Conservation (phyloP, 2,797 vertebrate genomes). For the Enteromius anoplus region DNA sequence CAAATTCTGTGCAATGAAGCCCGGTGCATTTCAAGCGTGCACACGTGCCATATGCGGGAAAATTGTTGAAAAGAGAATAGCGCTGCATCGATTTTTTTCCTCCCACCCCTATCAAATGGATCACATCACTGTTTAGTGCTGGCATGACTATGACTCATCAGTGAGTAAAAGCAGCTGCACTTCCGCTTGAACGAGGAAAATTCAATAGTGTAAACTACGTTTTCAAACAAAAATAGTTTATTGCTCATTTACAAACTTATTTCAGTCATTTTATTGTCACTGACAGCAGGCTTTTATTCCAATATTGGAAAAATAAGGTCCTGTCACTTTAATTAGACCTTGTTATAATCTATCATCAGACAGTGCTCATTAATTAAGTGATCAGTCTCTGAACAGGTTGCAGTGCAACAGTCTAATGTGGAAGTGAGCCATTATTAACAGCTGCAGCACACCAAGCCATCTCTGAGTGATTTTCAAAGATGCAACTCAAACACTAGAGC, state of each 20-base stretch:
- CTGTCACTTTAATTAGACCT: slow-evolving; percentile 46
- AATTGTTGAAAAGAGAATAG: no score
- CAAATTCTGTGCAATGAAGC: no score
- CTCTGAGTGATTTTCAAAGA: slow-evolving; percentile 22
- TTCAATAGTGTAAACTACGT: background rate
- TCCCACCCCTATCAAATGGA: background rate
- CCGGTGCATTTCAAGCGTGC: accelerated
- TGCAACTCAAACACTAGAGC: slow-evolving; percentile 7
- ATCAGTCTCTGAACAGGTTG: slow-evolving; percentile 46
- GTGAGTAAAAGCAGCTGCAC: background rate
- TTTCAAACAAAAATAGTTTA: background rate
- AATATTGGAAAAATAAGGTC: slow-evolving; percentile 41
- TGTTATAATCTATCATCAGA: slow-evolving; percentile 42
- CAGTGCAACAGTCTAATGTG: slow-evolving; percentile 37
- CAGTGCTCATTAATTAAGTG: slow-evolving; percentile 45
- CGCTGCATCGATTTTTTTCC: no score
- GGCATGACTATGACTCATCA: background rate
- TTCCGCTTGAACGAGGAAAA: background rate
- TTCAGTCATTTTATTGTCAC: slow-evolving; percentile 12
- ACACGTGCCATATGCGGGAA: no score
- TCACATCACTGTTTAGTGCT: background rate
- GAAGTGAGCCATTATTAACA: slow-evolving; percentile 44
- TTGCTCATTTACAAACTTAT: slow-evolving; percentile 22
- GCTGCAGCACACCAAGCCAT: slow-evolving; percentile 56
- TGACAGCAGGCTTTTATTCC: slow-evolving; percentile 16